phyloP scores from a whole-genome alignment of 2,113 vertebrate genomes.

The Brachypteracias leptosomus region DNA sequence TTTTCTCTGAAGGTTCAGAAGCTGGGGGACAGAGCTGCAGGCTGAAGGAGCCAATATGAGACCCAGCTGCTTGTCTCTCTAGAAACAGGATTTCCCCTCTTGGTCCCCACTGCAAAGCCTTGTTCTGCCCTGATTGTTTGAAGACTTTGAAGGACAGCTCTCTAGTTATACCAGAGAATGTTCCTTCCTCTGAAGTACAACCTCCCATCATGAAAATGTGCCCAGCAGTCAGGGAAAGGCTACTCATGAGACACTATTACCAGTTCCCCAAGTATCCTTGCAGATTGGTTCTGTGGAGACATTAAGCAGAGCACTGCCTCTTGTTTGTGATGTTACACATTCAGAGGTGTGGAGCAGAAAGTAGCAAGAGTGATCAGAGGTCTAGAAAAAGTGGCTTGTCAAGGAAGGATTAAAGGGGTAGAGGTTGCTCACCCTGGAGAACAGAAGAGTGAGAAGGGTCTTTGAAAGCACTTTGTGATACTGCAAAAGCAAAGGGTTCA shows the following conservation, averaged over 20 bases:
- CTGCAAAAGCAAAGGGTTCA: neutral
- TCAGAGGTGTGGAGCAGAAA: neutral
- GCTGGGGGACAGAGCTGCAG: fast-evolving
- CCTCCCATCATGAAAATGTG: neutral
- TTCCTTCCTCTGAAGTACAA: neutral
- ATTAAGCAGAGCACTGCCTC: neutral
- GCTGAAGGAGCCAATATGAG: neutral
- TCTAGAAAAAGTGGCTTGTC: neutral
- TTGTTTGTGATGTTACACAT: neutral
- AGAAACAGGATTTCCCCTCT: neutral
- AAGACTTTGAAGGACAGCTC: neutral
- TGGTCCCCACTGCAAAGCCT: neutral
- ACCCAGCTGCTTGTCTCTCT: neutral
- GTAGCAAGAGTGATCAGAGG: neutral
- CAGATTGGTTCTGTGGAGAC: neutral
- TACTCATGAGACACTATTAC: neutral
- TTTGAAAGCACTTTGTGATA: neutral
- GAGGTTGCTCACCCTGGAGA: neutral
- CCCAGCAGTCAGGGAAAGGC: neutral
- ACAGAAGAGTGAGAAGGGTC: neutral
- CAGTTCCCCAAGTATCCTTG: neutral
- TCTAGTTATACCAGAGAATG: neutral
- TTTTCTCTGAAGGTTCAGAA: neutral
- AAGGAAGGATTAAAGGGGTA: neutral
- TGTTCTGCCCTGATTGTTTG: neutral